Base-by-base conservation (phyloP, 2,113 vertebrate genomes). In the Perca flavescens region DNA sequence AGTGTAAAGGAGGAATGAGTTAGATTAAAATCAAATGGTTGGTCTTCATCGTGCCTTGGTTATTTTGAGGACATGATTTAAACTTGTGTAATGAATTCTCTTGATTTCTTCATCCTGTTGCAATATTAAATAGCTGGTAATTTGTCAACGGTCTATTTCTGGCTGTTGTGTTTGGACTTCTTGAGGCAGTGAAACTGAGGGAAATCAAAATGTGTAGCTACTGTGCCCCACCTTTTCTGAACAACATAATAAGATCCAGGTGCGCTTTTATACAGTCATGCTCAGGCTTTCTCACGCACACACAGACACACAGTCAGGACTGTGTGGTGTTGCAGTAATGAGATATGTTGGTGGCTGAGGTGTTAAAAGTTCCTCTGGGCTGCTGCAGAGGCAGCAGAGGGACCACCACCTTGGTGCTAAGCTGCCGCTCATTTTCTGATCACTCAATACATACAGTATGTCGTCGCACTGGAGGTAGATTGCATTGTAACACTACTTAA, bases 171-270 rank as follows among this genome's bases (percentile, higher is more conserved):
- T 80, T 85, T 75, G 74, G 74, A 91, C 78, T 67, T 68, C 46
- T 52, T 54, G 80, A 84, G 72, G 61, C 61, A 75, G 36, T 79
- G 47, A 83, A 89, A 89, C 43, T 31, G 60, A 79, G 67, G 25
- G 28, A 83, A 88, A 92, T 81, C 83, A 70, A 84, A 86, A 83
- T 81, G 61, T 83, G 75, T 34, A 58, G 82, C 91, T 91, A 87
- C 90, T 88, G 86, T 88, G 74, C 50, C 60, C 28, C 28, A 6
- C 70, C 49, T 66, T 80, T 79, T 71, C 74, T 88, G 72, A 86
- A 74, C 82, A 61, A 36, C 69, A 86, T 91, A 94, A 94, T 78
- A 84, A 89, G 89, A 78, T 83, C 90, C 92, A 93, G 86, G 90
- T 93, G 91, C 43, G 36, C 34, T 71, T 70, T 53, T 28, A 71